phyloP scores from a whole-genome alignment of 2,797 vertebrate species.

The Peromyscus nudipes region DNA sequence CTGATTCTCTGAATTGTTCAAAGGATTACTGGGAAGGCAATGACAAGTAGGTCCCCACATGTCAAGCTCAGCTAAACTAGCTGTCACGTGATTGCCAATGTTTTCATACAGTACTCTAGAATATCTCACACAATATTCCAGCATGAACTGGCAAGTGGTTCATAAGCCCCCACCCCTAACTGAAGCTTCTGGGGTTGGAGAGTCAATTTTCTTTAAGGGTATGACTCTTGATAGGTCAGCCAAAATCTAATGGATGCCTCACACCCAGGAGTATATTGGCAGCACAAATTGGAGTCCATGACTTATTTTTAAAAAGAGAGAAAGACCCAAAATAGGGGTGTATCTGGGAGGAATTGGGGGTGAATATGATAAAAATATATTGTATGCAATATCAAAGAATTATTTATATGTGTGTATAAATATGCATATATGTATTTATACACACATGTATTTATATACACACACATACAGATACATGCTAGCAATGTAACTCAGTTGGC shows the following conservation, averaged over 20 bases:
- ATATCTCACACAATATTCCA: background rate
- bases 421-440: background rate
- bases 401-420: background rate
- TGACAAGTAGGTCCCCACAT: too few relatives aligned
- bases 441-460: background rate
- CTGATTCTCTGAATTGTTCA: background rate
- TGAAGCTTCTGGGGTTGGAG: background rate
- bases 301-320: background rate
- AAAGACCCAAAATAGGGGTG: background rate
- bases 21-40: background rate
- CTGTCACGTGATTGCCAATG: background rate
- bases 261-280: background rate
- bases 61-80: background rate
- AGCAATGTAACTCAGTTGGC: background rate
- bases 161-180: background rate
- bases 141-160: background rate
- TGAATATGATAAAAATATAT: background rate
- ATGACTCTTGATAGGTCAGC: background rate
- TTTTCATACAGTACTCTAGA: background rate
- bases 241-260: background rate
- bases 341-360: background rate
- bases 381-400: background rate
- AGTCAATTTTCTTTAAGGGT: background rate
- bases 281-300: background rate
- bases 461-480: background rate